Conservation (phyloP, 2,113 vertebrate genomes). For the Morone saxatilis region DNA sequence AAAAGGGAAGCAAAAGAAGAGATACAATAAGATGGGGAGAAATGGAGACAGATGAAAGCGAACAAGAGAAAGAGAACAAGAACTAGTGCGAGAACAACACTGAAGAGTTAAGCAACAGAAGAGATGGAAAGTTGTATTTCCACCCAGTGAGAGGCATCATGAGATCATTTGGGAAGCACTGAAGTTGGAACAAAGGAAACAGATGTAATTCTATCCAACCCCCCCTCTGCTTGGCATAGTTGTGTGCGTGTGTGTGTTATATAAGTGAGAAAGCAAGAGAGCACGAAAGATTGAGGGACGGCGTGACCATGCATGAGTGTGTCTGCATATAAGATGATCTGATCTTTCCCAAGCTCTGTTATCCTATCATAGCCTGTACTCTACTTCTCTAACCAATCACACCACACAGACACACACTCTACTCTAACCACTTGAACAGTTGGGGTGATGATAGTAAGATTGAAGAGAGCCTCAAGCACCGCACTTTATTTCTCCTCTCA, state of each 20-base stretch:
- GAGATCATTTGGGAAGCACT: constrained; percentile 42
- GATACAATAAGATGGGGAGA: not conserved
- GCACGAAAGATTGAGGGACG: constrained; percentile 10
- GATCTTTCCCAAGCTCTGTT: constrained; percentile 28
- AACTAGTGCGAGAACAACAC: not conserved
- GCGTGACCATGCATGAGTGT: constrained; percentile 26
- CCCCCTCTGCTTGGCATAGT: constrained; percentile 11
- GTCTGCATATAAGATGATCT: constrained; percentile 22
- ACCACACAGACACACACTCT: constrained; percentile 10
- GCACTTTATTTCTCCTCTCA: constrained; percentile 52
- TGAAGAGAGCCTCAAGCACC: constrained; percentile 44
- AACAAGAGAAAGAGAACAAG: not conserved
- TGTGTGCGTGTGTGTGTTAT: constrained; percentile 13
- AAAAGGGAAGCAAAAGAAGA: constrained; percentile 4
- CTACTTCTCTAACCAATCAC: constrained; percentile 25
- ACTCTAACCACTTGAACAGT: constrained; percentile 41
- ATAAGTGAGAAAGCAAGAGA: constrained; percentile 5
- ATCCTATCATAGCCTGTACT: constrained; percentile 11
- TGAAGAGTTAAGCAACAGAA: constrained; percentile 5
- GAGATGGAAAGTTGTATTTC: constrained; percentile 47
- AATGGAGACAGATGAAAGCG: constrained; percentile 27
- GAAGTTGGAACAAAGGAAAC: constrained; percentile 64
- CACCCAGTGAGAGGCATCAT: constrained; percentile 36
- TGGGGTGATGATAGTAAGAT: constrained; percentile 38
- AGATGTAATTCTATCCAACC: constrained; percentile 56